Conservation (phyloP, 2,113 vertebrate species). For the Seriola rivoliana region DNA sequence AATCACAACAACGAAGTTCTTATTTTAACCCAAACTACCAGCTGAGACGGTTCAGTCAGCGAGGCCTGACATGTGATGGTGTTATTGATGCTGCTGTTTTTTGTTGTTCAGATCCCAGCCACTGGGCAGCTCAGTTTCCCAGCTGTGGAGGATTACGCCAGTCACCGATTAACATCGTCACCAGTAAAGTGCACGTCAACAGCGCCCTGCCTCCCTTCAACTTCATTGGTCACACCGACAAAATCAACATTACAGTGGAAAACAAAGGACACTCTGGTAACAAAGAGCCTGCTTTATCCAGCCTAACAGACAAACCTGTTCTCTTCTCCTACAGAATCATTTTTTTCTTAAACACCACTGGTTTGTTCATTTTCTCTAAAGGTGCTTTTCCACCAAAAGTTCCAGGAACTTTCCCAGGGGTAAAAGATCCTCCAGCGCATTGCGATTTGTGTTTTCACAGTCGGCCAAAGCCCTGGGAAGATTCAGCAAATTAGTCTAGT, state of each 20-base stretch:
- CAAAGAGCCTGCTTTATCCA: neutral
- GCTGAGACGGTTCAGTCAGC: neutral
- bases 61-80: neutral
- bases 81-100: conserved; percentile 13
- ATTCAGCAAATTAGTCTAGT: neutral
- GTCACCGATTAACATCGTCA: conserved; percentile 92
- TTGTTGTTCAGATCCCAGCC: conserved; percentile 79
- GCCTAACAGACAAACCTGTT: too few species aligned
- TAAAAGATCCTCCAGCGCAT: neutral
- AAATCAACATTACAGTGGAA: conserved; percentile 74
- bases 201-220: conserved; percentile 75
- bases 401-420: neutral
- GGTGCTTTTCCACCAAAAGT: neutral
- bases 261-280: conserved; percentile 90
- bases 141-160: conserved; percentile 82
- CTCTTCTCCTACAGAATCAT: neutral
- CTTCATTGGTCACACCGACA: conserved; percentile 84
- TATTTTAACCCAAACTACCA: too few species aligned
- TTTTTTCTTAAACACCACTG: neutral
- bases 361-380: neutral
- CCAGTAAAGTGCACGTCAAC: conserved; percentile 69
- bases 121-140: conserved; percentile 70
- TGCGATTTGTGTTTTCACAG: neutral
- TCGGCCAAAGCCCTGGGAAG: neutral
- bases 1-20: too few species aligned